A percentile compares a stretch with the other conserved stretches of the same genome.
These are phyloP conservation scores for Ypsolopha scabrella DNA, from an alignment of 2,888 invertebrate genomes.

Conservation along the genomic window DNA sequence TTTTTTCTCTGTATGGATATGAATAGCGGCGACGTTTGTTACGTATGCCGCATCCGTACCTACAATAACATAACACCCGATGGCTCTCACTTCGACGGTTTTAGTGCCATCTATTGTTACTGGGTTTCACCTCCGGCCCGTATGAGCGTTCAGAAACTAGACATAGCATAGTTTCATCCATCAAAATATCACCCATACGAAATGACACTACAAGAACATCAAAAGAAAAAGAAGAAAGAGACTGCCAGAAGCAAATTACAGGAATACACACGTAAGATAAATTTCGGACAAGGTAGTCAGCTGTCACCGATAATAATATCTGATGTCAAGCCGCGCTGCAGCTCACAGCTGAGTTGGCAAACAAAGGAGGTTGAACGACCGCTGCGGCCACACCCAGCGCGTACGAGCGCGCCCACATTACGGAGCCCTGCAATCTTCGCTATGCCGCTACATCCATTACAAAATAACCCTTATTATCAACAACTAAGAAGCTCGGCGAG, in stretches of 20 bases:
- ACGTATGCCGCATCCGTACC: slow-evolving; percentile 20
- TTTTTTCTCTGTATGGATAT: slow-evolving; percentile 18
- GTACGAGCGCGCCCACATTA: slow-evolving; percentile 47
- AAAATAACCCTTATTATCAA: background rate
- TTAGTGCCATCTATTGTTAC: slow-evolving; percentile 30
- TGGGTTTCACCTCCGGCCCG: slow-evolving; percentile 25
- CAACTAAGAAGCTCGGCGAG: background rate
- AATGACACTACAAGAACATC: background rate
- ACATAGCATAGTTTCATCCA: background rate
- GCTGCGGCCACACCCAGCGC: slow-evolving; percentile 49
- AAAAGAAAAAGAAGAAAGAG: background rate
- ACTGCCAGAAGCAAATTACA: background rate
- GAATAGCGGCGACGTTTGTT: slow-evolving; percentile 22
- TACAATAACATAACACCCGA: slow-evolving; percentile 22
- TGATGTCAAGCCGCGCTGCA: slow-evolving; percentile 2
- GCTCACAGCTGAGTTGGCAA: slow-evolving; percentile 59
- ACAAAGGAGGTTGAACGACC: slow-evolving; percentile 67
- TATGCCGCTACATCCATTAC: background rate
- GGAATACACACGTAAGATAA: background rate
- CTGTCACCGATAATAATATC: slow-evolving; percentile 32
- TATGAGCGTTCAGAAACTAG: slow-evolving; percentile 16
- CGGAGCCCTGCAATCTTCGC: slow-evolving; percentile 13
- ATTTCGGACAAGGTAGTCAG: slow-evolving; percentile 12
- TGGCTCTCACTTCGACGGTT: slow-evolving; percentile 39
- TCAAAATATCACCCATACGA: background rate